phyloP scores from a whole-genome alignment of 2,888 invertebrate species.

The Heliconius ethilla region DNA sequence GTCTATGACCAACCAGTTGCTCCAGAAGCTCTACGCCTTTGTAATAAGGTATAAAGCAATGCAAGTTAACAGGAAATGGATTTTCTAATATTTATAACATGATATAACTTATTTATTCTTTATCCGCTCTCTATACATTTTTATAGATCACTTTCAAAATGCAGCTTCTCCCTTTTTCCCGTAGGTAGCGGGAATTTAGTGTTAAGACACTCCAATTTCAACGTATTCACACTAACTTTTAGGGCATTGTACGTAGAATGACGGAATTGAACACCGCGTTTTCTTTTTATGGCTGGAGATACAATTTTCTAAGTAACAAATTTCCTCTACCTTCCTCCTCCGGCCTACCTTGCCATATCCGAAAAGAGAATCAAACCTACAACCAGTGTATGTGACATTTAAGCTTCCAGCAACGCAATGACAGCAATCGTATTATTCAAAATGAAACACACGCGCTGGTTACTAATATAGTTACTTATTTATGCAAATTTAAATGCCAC shows the following conservation, averaged over 20 bases:
- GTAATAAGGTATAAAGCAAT: conserved; percentile 23
- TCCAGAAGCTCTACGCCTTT: conserved; percentile 25
- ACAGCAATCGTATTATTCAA: neutral
- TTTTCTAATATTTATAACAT: conserved; percentile 21
- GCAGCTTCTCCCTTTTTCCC: neutral
- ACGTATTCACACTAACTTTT: too few relatives aligned
- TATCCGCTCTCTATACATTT: neutral
- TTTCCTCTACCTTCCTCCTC: too few relatives aligned
- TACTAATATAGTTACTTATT: neutral
- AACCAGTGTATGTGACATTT: too few relatives aligned
- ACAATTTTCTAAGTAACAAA: too few relatives aligned
- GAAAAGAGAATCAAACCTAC: too few relatives aligned
- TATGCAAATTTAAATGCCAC: neutral
- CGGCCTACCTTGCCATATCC: too few relatives aligned
- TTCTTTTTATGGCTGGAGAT: too few relatives aligned
- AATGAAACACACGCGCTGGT: neutral
- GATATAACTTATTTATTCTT: conserved; percentile 3
- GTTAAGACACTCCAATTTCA: neutral
- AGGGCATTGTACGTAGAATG: neutral
- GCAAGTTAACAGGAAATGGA: conserved; percentile 12
- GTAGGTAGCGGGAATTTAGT: neutral
- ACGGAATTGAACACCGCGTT: neutral
- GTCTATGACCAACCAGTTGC: conserved; percentile 50
- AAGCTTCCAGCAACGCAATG: neutral
- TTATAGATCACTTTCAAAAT: neutral